phyloP scores from a whole-genome alignment of 2,113 vertebrate genomes.

The Spilogale gracilis region DNA sequence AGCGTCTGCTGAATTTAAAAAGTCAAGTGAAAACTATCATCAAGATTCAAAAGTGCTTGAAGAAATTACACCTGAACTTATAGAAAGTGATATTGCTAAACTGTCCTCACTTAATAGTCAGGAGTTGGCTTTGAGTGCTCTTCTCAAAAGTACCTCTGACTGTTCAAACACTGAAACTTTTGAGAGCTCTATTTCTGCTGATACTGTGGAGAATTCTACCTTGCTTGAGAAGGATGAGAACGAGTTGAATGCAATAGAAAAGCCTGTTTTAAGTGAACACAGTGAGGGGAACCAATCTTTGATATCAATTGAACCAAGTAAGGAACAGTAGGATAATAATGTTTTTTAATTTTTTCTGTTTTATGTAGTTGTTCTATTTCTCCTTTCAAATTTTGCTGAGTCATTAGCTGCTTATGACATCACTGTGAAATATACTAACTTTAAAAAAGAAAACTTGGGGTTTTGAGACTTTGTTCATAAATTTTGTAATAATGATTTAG shows the following conservation, averaged over 20 bases:
- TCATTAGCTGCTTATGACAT: background rate
- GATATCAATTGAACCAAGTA: constrained; percentile 89
- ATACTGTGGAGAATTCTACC: constrained; percentile 46
- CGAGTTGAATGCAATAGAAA: constrained; percentile 53
- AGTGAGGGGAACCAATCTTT: constrained; percentile 80
- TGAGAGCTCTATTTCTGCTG: constrained; percentile 48
- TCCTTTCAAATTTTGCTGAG: background rate
- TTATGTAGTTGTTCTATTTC: background rate
- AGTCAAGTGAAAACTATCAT: constrained; percentile 53
- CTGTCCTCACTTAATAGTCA: background rate
- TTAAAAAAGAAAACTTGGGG: background rate
- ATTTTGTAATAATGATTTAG: constrained; percentile 38
- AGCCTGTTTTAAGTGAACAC: constrained; percentile 71
- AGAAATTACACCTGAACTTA: constrained; percentile 47
- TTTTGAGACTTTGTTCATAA: constrained; percentile 1
- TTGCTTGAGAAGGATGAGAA: constrained; percentile 8
- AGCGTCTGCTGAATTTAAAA: constrained; percentile 34
- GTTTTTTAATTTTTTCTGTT: constrained; percentile 25
- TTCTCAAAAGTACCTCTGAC: constrained; percentile 35
- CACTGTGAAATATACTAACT: constrained; percentile 12
- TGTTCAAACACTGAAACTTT: constrained; percentile 47
- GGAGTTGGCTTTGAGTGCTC: constrained; percentile 44
- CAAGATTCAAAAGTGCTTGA: constrained; percentile 46
- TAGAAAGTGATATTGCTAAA: constrained; percentile 56
- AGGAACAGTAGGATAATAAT: constrained; percentile 72